Evolutionary conservation across 1,140 invertebrate species (phyloP).

Genomic region (Theocolax elegans): DNA sequence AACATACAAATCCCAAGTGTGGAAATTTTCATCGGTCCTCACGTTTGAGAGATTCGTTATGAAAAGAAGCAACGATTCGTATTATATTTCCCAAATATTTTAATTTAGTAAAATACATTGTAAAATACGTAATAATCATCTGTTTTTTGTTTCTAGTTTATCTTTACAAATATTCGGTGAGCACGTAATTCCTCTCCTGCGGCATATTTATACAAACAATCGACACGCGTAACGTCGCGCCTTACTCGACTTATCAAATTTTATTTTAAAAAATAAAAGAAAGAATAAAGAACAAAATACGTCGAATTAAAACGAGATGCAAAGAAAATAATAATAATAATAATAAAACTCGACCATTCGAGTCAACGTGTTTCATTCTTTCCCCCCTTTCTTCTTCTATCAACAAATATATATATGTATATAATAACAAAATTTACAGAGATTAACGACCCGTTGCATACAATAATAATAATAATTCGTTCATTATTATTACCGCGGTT

Average conservation of each 20-base stretch:
- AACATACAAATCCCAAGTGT: constrained; percentile 32
- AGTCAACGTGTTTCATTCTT: constrained; percentile 18
- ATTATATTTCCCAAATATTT: constrained; percentile 54
- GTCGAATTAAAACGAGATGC: constrained; percentile 38
- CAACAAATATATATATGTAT: constrained; percentile 42
- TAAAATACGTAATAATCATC: constrained; percentile 54
- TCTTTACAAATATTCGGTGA: constrained; percentile 41
- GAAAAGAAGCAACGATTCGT: constrained; percentile 48
- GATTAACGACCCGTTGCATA: constrained; percentile 45
- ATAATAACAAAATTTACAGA: constrained; percentile 55
- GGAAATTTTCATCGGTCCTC: constrained; percentile 30
- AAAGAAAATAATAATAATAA: too few species aligned
- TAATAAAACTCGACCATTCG: too few species aligned
- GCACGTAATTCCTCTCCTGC: background rate
- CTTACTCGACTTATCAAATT: constrained; percentile 12
- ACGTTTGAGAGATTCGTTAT: constrained; percentile 40
- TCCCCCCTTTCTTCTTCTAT: constrained; percentile 9
- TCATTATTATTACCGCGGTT: constrained; percentile 34
- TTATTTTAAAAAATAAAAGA: too few species aligned
- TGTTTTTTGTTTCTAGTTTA: constrained; percentile 14
- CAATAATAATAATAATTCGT: constrained; percentile 35
- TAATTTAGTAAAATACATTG: constrained; percentile 60
- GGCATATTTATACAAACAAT: constrained; percentile 47
- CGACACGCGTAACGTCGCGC: too few species aligned
- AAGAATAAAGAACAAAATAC: constrained; percentile 37